Evolutionary conservation across 2,888 invertebrate genomes (phyloP), one percentile per base, ranked within the genome.

Genomic region (Epiblema foenella): DNA sequence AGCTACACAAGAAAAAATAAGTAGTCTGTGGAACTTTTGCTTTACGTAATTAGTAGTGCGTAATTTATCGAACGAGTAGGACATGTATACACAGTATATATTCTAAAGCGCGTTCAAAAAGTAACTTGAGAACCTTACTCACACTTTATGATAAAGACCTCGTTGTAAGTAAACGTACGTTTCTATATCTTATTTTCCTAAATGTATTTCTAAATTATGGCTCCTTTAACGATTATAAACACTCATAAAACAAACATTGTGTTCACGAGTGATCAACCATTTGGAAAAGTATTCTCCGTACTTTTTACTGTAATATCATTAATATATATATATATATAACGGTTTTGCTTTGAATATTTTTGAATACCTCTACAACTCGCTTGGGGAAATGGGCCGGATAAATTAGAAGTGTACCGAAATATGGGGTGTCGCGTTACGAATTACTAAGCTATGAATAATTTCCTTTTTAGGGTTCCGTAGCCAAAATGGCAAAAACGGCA

Each of bases 361-460:
- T 59, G 10, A 29, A 54, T 51, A 60, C 60, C 68, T 42, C 42
- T 68, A 42, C 54, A 42, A 60, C 18, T 52, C 18, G n/a, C 42
- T 54, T 17, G 20, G 60, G 11, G 51, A 68, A 60, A 42, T 54
- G 42, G 68, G 68, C 9, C 54, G 12, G 42, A 24, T 52, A 52
- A 60, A 68, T 68, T 68, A 29, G 60, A 49, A 24, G 49, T 37
- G 29, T 46, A 20, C 24, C 42, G 54, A 60, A 60, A 68, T 60
- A 60, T 68, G 60, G 67, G 58, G 66, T 58, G 67, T 67, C 67
- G 66, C 66, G 33, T 59, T 59, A 39, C 39, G 52, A 60, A 68
- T 68, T 42, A 67, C 46, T 33, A n/a, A n/a, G 42, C 18, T 9
- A 15, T 54, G 68, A 60, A 60, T 54, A 68, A 60, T 58, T 52